phyloP scores from a whole-genome alignment of 2,113 vertebrate genomes.

The Erpornis zantholeuca region DNA sequence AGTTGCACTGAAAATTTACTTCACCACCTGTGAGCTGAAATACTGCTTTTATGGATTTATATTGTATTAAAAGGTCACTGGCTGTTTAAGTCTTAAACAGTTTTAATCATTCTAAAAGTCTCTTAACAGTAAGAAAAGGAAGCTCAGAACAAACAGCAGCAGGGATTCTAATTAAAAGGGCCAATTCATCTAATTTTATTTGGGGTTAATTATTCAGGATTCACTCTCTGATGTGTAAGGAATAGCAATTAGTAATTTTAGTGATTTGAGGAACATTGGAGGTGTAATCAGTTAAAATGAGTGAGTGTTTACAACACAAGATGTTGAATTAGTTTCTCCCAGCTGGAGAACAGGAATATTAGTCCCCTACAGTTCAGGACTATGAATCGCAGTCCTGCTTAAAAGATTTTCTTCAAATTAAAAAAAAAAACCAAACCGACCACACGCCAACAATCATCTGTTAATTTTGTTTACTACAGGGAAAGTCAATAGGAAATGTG shows the following conservation, averaged over 20 bases:
- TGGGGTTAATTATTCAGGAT: conserved; percentile 93
- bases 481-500: not conserved
- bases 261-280: conserved; percentile 88
- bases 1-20: conserved; percentile 75
- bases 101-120: conserved; percentile 81
- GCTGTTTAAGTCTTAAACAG: conserved; percentile 82
- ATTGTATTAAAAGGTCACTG: conserved; percentile 82
- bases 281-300: conserved; percentile 91
- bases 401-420: conserved; percentile 64
- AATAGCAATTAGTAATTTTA: conserved; percentile 96
- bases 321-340: conserved; percentile 79
- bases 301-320: conserved; percentile 83
- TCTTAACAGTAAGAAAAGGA: conserved; percentile 79
- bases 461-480: conserved; percentile 44
- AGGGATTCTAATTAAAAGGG: conserved; percentile 90
- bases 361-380: conserved; percentile 72
- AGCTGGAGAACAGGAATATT: conserved; percentile 78
- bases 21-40: conserved; percentile 78
- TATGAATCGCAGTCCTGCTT: conserved; percentile 58
- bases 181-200: conserved; percentile 94
- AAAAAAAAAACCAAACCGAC: not conserved
- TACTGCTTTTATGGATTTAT: conserved; percentile 80
- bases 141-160: conserved; percentile 85
- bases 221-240: conserved; percentile 87
- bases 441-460: conserved; percentile 31